Evolutionary conservation across 2,797 vertebrate species (phyloP).

Genomic region (Semotilus atromaculatus): DNA sequence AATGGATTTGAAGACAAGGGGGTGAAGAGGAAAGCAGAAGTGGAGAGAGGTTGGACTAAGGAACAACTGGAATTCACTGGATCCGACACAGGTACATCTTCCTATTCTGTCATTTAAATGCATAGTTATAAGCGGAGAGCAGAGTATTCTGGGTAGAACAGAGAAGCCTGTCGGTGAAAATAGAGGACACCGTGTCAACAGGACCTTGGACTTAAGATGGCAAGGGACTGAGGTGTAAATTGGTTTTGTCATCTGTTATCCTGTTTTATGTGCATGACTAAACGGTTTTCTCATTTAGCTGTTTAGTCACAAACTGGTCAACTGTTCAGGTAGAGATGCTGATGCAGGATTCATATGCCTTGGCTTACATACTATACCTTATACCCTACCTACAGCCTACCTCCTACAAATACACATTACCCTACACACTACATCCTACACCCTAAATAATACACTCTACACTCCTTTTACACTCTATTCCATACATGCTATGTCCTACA

Average conservation of each 20-base stretch:
- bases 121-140: neutral
- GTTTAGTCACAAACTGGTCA: neutral
- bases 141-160: neutral
- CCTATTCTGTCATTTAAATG: neutral
- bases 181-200: neutral
- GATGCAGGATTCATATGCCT: neutral
- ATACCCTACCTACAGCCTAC: neutral
- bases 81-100: slow-evolving; percentile 80
- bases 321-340: neutral
- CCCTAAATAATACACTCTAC: neutral
- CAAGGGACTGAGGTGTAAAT: neutral
- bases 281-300: neutral
- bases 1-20: slow-evolving; percentile 84
- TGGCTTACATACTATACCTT: neutral
- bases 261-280: slow-evolving; percentile 20
- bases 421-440: neutral
- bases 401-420: neutral
- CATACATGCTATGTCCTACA: neutral
- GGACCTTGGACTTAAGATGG: neutral
- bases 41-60: slow-evolving; percentile 90
- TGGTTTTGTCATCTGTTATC: slow-evolving; percentile 13
- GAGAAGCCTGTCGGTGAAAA: neutral
- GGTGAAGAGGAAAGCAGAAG: slow-evolving; percentile 86
- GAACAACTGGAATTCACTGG: slow-evolving; percentile 84
- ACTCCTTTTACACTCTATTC: too few species aligned